Evolutionary conservation across 1,140 invertebrate species (phyloP).

Genomic region (Stegodyphus dumicola): DNA sequence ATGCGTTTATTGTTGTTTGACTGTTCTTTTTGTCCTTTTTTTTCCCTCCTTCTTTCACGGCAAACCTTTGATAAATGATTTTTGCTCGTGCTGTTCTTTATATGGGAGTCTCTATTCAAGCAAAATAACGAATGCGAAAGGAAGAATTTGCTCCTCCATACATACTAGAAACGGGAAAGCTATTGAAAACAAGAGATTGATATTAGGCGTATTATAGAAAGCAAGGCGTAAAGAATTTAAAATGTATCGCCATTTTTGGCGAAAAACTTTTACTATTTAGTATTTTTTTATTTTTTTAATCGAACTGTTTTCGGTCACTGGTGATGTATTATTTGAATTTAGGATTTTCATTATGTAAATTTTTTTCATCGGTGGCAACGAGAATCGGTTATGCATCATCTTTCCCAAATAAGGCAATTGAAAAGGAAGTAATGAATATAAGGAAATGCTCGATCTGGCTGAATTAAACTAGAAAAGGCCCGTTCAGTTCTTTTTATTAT

Average conservation of each 20-base stretch:
- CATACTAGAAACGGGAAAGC: slow-evolving; percentile 11
- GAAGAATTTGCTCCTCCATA: slow-evolving; percentile 30
- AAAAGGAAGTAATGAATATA: slow-evolving; percentile 59
- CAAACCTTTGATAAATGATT: slow-evolving; percentile 50
- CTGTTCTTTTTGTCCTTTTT: slow-evolving; percentile 20
- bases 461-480: slow-evolving; percentile 18
- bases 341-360: slow-evolving; percentile 61
- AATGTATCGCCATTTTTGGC: slow-evolving; percentile 59
- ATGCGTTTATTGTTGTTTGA: slow-evolving; percentile 52
- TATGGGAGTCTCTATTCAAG: slow-evolving; percentile 49
- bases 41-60: not conserved
- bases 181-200: slow-evolving; percentile 61
- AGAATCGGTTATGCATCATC: slow-evolving; percentile 45
- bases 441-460: slow-evolving; percentile 46
- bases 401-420: slow-evolving; percentile 59
- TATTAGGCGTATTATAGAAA: slow-evolving; percentile 49
- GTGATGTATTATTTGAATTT: slow-evolving; percentile 62
- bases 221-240: slow-evolving; percentile 59
- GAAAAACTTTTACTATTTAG: not conserved
- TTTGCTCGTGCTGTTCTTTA: slow-evolving; percentile 13
- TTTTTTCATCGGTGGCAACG: slow-evolving; percentile 17
- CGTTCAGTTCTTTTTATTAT: slow-evolving; percentile 36
- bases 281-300: slow-evolving; percentile 47
- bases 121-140: slow-evolving; percentile 52
- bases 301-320: slow-evolving; percentile 59